These are phyloP conservation scores for Hirundichthys speculiger DNA, from an alignment of 2,113 vertebrate species.

Conservation along the genomic window DNA sequence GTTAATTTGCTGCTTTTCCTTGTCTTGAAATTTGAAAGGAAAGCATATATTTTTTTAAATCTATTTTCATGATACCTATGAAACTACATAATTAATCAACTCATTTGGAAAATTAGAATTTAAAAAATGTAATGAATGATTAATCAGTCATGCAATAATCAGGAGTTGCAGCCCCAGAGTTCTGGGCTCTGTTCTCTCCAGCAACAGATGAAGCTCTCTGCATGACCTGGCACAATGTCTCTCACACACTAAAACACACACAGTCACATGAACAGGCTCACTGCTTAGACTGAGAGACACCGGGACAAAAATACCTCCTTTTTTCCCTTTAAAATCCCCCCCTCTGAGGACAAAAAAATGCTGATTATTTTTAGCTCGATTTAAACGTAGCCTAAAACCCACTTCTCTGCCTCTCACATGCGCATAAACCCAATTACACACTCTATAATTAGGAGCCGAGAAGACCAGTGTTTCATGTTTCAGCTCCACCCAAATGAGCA, in stretches of 20 bases:
- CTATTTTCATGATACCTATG: no score
- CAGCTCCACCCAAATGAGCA: slow-evolving; percentile 64
- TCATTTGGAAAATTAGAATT: no score
- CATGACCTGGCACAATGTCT: slow-evolving; percentile 59
- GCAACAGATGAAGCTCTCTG: slow-evolving; percentile 74
- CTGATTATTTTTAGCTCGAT: slow-evolving; percentile 58
- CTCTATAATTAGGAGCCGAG: slow-evolving; percentile 67
- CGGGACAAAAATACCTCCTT: slow-evolving; percentile 21
- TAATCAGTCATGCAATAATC: no score
- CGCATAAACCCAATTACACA: slow-evolving; percentile 38
- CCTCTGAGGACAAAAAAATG: slow-evolving; percentile 46
- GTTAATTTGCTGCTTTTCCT: neutral
- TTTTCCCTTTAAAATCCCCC: slow-evolving; percentile 9
- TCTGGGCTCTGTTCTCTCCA: slow-evolving; percentile 15
- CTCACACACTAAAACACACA: neutral
- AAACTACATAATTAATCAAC: no score
- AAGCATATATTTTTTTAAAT: no score
- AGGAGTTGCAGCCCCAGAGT: neutral
- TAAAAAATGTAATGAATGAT: no score
- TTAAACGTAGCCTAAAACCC: slow-evolving; percentile 48
- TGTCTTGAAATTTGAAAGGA: no score
- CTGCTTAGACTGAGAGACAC: slow-evolving; percentile 35
- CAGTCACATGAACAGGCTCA: slow-evolving; percentile 26
- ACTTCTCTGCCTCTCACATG: slow-evolving; percentile 33
- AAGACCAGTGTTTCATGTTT: slow-evolving; percentile 48